These are phyloP conservation scores for Meandrina meandrites DNA, from an alignment of 92 coral and sea anemone genomes.

Conservation along the genomic window DNA sequence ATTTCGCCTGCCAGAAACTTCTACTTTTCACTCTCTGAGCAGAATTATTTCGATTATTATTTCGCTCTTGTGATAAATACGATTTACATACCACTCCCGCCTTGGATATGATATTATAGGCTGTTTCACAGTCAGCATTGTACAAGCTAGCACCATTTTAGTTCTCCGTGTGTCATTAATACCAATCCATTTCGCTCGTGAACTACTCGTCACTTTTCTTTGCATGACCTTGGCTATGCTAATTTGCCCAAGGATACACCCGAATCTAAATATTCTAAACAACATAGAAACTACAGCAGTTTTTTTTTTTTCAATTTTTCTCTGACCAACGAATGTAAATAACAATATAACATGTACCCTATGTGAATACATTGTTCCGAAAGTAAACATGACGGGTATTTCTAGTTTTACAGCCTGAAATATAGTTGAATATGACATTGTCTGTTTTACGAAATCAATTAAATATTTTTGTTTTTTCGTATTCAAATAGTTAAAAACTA, in stretches of 20 bases:
- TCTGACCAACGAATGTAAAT: no score
- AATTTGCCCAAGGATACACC: background rate
- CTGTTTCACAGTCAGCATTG: background rate
- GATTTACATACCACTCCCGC: background rate
- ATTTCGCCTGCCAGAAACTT: background rate
- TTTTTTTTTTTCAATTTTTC: no score
- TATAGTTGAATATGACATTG: no score
- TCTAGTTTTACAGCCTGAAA: no score
- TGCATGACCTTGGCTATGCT: background rate
- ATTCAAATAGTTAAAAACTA: background rate
- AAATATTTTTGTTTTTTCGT: background rate
- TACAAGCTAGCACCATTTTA: background rate
- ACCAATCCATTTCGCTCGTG: background rate
- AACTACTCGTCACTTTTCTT: background rate
- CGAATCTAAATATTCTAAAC: background rate
- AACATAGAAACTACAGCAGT: no score
- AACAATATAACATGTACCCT: no score
- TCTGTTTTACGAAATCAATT: background rate
- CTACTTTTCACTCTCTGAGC: background rate
- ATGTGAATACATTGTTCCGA: no score
- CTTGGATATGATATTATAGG: background rate
- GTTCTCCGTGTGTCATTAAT: background rate
- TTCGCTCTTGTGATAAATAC: background rate
- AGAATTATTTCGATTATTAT: background rate
- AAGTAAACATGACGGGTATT: no score